Evolutionary conservation across 2,888 invertebrate species (phyloP).

Genomic region (Eucriotettix oculatus): DNA sequence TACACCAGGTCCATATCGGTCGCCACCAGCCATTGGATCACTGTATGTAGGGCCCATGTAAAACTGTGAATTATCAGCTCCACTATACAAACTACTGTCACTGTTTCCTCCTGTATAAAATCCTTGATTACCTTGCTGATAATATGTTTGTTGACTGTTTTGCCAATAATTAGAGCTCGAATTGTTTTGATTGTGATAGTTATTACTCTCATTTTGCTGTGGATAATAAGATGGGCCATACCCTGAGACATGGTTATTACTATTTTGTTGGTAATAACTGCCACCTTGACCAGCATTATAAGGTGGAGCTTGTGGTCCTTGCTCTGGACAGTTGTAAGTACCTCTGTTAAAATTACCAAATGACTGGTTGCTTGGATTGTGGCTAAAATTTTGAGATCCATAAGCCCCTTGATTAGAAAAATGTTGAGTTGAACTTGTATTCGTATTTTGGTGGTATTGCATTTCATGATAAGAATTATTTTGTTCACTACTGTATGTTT

Average conservation of each 20-base stretch:
- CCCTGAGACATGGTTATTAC: not conserved
- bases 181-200: not conserved
- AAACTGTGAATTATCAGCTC: not conserved
- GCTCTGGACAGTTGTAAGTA: not conserved
- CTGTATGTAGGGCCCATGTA: not conserved
- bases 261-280: slow-evolving; percentile 3
- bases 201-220: not conserved
- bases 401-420: not conserved
- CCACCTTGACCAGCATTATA: not conserved
- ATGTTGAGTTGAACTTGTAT: not conserved
- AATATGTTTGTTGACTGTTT: slow-evolving; percentile 2
- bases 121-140: slow-evolving; percentile 1
- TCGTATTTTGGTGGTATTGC: slow-evolving; percentile 1
- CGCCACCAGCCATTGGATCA: not conserved
- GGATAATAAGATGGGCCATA: slow-evolving; percentile 3
- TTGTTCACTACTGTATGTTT: slow-evolving; percentile 1
- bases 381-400: not conserved
- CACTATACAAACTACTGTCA: not conserved
- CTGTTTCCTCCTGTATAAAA: slow-evolving; percentile 4
- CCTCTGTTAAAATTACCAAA: not conserved
- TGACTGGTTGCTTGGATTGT: not conserved
- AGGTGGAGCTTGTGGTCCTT: not conserved
- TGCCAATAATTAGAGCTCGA: slow-evolving; percentile 3
- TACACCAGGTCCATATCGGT: not conserved
- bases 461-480: slow-evolving; percentile 2